phyloP scores from a whole-genome alignment of 2,797 vertebrate species.

The Bradypodion pumilum region DNA sequence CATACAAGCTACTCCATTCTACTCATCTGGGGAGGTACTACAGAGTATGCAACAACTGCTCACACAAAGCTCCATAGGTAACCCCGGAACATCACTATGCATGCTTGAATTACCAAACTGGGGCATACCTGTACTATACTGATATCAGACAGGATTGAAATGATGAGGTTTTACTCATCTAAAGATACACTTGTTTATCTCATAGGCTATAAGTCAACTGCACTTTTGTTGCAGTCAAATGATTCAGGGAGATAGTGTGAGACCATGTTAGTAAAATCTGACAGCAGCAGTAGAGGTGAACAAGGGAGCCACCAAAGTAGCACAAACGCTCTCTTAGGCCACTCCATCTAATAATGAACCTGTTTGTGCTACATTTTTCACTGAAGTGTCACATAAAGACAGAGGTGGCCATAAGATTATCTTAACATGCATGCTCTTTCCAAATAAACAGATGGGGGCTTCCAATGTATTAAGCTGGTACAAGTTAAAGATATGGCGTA shows the following conservation, averaged over 20 bases:
- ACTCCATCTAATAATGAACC: conserved; percentile 3
- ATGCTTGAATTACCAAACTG: neutral
- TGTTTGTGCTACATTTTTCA: neutral
- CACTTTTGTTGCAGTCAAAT: conserved; percentile 54
- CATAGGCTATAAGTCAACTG: conserved; percentile 13
- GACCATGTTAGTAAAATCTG: conserved; percentile 56
- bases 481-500: conserved; percentile 35
- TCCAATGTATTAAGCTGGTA: conserved; percentile 18
- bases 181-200: conserved; percentile 22
- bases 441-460: conserved; percentile 46
- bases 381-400: conserved; percentile 40
- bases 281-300: conserved; percentile 37
- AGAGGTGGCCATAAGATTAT: conserved; percentile 18
- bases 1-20: neutral
- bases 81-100: neutral
- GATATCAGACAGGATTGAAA: conserved; percentile 32
- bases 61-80: conserved; percentile 4
- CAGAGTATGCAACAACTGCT: neutral
- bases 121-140: neutral
- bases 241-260: conserved; percentile 52
- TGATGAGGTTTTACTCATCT: conserved; percentile 45
- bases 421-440: conserved; percentile 48
- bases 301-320: neutral
- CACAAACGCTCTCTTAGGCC: neutral
- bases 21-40: neutral